Percentiles rank a stretch among this genome's conserved stretches.
Evolutionary conservation across 2,113 vertebrate genomes (phyloP).

Genomic region (Charadrius vociferus): DNA sequence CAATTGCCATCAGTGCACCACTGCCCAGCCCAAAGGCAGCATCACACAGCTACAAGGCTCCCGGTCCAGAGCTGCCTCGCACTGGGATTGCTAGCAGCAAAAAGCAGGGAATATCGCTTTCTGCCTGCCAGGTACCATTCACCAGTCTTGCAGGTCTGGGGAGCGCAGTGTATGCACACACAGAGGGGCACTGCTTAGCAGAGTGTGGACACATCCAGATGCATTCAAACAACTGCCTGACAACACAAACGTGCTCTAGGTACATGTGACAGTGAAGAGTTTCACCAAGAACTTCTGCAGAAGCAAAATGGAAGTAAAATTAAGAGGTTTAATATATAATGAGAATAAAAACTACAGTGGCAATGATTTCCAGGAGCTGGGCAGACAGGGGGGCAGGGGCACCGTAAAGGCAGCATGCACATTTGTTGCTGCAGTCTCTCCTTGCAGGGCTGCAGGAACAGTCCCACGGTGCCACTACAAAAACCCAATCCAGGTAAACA

Average conservation of each 20-base stretch:
- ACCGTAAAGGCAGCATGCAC: accelerated
- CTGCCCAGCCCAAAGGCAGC: background rate
- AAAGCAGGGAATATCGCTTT: background rate
- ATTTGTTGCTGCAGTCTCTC: background rate
- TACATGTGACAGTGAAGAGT: accelerated
- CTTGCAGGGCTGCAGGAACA: background rate
- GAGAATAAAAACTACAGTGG: background rate
- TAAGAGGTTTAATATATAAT: background rate
- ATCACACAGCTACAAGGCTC: background rate
- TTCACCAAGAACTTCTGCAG: background rate
- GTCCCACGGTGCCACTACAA: background rate
- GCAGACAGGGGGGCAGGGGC: background rate
- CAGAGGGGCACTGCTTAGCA: background rate
- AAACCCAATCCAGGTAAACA: background rate
- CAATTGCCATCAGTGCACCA: accelerated
- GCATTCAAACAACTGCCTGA: background rate
- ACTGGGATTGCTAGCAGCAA: background rate
- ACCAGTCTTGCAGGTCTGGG: background rate
- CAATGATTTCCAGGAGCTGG: background rate
- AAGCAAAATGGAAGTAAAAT: background rate
- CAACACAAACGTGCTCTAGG: accelerated
- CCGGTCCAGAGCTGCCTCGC: background rate
- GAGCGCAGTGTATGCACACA: accelerated
- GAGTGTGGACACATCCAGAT: background rate
- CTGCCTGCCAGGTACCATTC: background rate